Evolutionary conservation across 2,797 vertebrate genomes (phyloP).

Genomic region (Ptychobarbus kaznakovi): DNA sequence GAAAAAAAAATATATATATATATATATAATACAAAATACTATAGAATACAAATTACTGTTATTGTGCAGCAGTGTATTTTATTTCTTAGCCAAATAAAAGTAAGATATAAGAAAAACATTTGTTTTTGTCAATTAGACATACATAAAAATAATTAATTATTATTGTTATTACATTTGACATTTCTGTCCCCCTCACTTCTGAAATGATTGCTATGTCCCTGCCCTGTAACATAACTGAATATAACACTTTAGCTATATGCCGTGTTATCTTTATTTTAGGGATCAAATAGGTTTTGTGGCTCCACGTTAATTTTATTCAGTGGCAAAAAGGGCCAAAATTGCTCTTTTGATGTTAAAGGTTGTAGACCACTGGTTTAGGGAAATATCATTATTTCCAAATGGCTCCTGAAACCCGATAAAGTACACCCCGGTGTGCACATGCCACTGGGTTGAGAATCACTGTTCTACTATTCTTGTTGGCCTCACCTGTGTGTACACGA

Average conservation of each 20-base stretch:
- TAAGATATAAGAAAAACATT: too few species aligned
- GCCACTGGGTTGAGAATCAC: background rate
- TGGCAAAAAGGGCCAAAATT: background rate
- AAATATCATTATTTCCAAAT: background rate
- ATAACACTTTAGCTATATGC: background rate
- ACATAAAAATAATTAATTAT: too few species aligned
- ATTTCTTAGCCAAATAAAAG: too few species aligned
- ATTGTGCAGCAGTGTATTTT: too few species aligned
- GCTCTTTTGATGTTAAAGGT: background rate
- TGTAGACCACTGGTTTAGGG: background rate
- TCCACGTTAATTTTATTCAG: background rate
- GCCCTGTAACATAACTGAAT: too few species aligned
- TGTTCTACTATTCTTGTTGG: background rate
- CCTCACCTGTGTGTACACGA: conserved; percentile 93
- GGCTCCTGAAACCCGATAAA: background rate
- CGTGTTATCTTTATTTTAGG: background rate
- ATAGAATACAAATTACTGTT: too few species aligned
- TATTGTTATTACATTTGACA: too few species aligned
- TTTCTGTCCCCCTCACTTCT: too few species aligned
- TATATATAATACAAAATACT: too few species aligned
- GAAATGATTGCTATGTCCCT: too few species aligned
- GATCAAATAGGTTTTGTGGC: background rate
- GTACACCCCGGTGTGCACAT: background rate
- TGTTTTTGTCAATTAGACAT: too few species aligned
- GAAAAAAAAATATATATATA: too few species aligned